These are phyloP conservation scores for Turdus rufiventris DNA, from an alignment of 2,113 vertebrate genomes.

Conservation along the genomic window DNA sequence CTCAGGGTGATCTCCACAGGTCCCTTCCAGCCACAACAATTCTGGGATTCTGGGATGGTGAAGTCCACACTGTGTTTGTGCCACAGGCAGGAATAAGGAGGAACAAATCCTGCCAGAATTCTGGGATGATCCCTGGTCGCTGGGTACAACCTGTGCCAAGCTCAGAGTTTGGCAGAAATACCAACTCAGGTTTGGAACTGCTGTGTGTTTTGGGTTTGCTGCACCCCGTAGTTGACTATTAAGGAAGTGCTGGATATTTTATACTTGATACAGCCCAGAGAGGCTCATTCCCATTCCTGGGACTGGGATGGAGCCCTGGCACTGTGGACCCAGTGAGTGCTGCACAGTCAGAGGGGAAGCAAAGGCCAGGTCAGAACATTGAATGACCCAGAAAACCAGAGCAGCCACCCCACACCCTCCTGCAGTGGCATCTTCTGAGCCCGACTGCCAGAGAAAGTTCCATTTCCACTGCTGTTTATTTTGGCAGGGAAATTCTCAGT, in stretches of 20 bases:
- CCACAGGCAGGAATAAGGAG: not conserved
- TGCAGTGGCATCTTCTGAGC: not conserved
- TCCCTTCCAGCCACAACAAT: not conserved
- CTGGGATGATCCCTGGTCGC: not conserved
- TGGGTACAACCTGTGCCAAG: rapidly evolving
- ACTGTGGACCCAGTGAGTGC: not conserved
- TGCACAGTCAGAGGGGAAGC: not conserved
- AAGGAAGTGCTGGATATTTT: not conserved
- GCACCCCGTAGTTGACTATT: rapidly evolving
- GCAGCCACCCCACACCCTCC: not conserved
- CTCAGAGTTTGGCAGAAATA: not conserved
- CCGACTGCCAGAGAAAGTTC: not conserved
- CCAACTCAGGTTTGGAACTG: not conserved
- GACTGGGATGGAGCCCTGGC: not conserved
- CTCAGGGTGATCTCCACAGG: not conserved
- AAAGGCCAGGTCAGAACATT: not conserved
- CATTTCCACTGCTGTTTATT: not conserved
- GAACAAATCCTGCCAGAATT: not conserved
- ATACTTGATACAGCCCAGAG: not conserved
- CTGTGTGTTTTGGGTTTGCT: not conserved
- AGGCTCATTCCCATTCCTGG: not conserved
- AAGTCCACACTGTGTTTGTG: not conserved
- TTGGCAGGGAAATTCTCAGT: not conserved
- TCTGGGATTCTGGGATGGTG: not conserved
- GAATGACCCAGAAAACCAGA: not conserved